Base-by-base conservation (phyloP, 2,888 invertebrate species). In the Rhingia campestris region DNA sequence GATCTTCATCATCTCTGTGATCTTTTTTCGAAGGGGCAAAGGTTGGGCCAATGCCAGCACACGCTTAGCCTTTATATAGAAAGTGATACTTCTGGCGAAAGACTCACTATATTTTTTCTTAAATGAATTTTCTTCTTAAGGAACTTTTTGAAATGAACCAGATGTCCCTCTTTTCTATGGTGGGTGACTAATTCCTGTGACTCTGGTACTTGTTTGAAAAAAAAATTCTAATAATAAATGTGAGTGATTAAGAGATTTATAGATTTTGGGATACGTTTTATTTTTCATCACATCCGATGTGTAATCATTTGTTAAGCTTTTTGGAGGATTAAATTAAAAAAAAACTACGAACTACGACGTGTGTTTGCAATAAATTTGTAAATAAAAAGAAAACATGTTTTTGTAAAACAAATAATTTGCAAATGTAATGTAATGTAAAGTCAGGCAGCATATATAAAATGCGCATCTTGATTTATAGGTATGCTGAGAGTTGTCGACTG, bases 131-230 rank as follows among this genome's bases (percentile, higher is more conserved):
- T 63, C 47, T 22, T 22, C 30, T 12, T n/a, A 32, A n/a, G 35
- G 33, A 53, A n/a, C 32, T 67, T 22, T 22, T 80, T 73, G 73
- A 80, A 80, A 67, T 61, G 63, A 54, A 80, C 80, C 80, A 80
- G 73, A 80, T 80, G 80, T 22, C 22, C 22, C 22, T 22, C 32
- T n/a, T 6, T 54, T 80, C 64, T 53, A 66, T 30, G n/a, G 66
- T 30, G 67, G 39, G 54, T 80, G 80, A 80, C 80, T 80, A 67
- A 80, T 73, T 6, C 12, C 9, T 35, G 2, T 22, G 30, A 39
- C 43, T 33, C 7, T 47, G 9, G 35, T 39, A 14, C 49, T 51
- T 63, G 45, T 61, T 41, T 56, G 58, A 53, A 63, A 53, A 12
- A 64, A 53, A 63, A 51, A n/a, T 54, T 80, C 72, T 72, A 79